Evolutionary conservation across 2,113 vertebrate species (phyloP).

Genomic region (Vireo altiloquus): DNA sequence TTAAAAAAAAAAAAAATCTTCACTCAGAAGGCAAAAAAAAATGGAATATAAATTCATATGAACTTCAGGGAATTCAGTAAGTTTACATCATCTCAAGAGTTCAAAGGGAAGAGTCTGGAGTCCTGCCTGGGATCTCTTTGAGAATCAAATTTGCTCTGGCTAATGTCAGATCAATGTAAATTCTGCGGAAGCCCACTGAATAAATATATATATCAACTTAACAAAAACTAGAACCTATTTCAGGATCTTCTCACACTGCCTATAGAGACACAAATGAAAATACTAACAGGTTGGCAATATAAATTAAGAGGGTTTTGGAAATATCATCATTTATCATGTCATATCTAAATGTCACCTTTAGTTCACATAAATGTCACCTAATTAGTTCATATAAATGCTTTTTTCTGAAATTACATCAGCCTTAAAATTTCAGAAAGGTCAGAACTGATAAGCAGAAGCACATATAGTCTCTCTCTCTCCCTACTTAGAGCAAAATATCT

Average conservation of each 20-base stretch:
- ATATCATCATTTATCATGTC: neutral
- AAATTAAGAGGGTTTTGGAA: neutral
- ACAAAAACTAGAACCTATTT: neutral
- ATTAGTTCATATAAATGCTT: slow-evolving; percentile 38
- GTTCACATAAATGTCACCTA: slow-evolving; percentile 33
- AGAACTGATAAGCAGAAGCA: slow-evolving; percentile 36
- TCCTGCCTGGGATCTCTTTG: neutral
- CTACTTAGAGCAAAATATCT: neutral
- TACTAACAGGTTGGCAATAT: neutral
- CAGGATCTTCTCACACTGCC: neutral
- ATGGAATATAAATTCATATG: neutral
- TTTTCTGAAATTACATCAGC: slow-evolving; percentile 32
- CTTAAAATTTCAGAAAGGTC: slow-evolving; percentile 60
- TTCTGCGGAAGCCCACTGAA: neutral
- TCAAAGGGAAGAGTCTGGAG: neutral
- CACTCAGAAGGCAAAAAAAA: neutral
- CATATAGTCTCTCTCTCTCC: neutral
- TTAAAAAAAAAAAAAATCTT: neutral
- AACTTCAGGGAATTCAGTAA: neutral
- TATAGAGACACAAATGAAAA: neutral
- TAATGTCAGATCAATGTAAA: neutral
- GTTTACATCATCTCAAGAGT: neutral
- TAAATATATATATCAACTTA: neutral
- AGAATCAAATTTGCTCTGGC: neutral
- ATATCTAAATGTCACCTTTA: slow-evolving; percentile 30